phyloP scores from a whole-genome alignment of 1,140 invertebrate species.

The Daktulosphaira vitifoliae region DNA sequence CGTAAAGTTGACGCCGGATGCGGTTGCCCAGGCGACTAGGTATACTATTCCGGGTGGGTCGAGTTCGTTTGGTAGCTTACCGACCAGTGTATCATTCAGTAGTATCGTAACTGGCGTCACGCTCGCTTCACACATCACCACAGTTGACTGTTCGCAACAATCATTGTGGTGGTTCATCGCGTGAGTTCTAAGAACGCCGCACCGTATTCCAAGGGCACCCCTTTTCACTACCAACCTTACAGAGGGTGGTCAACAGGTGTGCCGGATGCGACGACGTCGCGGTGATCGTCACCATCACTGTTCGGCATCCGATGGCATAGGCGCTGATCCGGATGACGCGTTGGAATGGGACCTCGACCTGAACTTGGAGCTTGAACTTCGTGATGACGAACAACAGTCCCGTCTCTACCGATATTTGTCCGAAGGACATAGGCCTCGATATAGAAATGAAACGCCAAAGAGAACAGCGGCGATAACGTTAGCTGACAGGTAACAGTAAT shows the following conservation, averaged over 20 bases:
- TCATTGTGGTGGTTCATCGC: too few relatives aligned
- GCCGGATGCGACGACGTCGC: slow-evolving; percentile 12
- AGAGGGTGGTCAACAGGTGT: background rate
- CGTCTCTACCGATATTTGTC: slow-evolving; percentile 27
- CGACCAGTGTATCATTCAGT: too few relatives aligned
- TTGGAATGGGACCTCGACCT: slow-evolving; percentile 27
- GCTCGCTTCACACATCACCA: too few relatives aligned
- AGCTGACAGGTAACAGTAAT: slow-evolving; percentile 25
- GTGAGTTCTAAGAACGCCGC: too few relatives aligned
- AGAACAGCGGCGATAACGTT: slow-evolving; percentile 9
- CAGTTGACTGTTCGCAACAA: too few relatives aligned
- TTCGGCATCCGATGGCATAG: background rate
- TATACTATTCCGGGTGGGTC: too few relatives aligned
- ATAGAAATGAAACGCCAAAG: slow-evolving; percentile 2
- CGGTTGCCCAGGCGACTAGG: too few relatives aligned
- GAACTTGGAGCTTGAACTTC: slow-evolving; percentile 16
- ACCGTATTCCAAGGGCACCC: background rate
- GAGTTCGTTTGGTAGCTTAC: too few relatives aligned
- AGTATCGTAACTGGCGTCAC: too few relatives aligned
- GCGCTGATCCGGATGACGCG: slow-evolving; percentile 2
- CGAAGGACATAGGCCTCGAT: slow-evolving; percentile 15
- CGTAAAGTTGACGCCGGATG: too few relatives aligned
- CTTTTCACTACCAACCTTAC: too few relatives aligned
- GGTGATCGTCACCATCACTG: background rate
- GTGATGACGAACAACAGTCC: slow-evolving; percentile 28